Evolutionary conservation across 1,140 invertebrate species (phyloP), one percentile per base, ranked within the genome.

Genomic region (Bactericera cockerelli): DNA sequence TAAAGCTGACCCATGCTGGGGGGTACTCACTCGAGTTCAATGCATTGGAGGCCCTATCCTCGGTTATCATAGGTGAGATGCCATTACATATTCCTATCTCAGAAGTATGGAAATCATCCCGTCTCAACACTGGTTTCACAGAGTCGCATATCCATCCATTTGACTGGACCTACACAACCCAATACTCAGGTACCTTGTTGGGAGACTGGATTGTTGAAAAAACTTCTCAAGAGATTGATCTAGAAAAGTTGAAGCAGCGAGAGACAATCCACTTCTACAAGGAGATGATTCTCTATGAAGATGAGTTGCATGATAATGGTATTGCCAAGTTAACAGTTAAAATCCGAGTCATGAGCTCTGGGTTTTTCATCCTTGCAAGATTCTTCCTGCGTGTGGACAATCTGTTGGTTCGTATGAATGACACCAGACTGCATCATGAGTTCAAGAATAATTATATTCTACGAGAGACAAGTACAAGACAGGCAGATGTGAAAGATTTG

Each of bases 281-380:
- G 64, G 92, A 98, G 72, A 72, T 99, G 28, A 83, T 87, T 22
- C 74, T 99, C 1, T 99, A 90, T 76, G 96, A 99, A 76, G 96
- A 99, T 77, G 96, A 99, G 74, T 73, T 99, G 54, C 93, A 97
- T 69, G 96, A 99, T 76, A 92, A 98, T 78, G 96, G 96, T 21
- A 85, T 91, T 57, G 90, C 94, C 0, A 81, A 85, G 55, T 79
- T 84, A 63, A 87, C 84, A 64, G 89, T 94, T 0, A 96, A 97
- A 84, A 93, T 98, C 75, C 92, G 96, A 68, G 90, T 95, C 0
- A 98, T 98, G 95, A 89, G 89, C 1, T 81, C 80, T 26, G 86
- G 87, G 65, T 95, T 94, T 75, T 98, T 94, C 69, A 80, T 98
- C 56, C 72, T 99, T 0, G 70, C 93, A 25, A 78, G 95, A 66